Evolutionary conservation across 2,888 invertebrate species (phyloP).

Genomic region (Escarpia spicata): DNA sequence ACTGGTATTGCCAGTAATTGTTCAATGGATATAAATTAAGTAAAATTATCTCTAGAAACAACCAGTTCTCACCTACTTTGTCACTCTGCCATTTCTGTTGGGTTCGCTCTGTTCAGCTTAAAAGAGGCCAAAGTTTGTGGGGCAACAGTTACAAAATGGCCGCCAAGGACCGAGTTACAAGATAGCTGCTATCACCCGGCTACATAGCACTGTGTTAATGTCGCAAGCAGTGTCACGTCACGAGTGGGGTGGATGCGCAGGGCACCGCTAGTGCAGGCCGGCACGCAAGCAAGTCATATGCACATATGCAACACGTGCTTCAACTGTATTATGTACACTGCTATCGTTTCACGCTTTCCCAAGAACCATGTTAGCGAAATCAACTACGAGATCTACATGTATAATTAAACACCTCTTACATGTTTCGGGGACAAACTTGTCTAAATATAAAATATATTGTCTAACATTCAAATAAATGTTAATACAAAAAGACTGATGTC

Average conservation of each 20-base stretch:
- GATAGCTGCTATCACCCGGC: background rate
- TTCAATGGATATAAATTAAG: background rate
- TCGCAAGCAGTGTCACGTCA: slow-evolving; percentile 10
- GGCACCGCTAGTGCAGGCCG: slow-evolving; percentile 12
- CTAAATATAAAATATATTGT: background rate
- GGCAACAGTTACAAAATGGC: background rate
- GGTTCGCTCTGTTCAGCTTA: background rate
- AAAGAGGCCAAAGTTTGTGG: slow-evolving; percentile 3
- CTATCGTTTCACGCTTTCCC: background rate
- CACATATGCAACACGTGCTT: background rate
- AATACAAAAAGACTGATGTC: background rate
- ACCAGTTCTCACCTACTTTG: background rate
- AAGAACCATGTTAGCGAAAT: background rate
- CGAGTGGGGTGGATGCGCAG: background rate
- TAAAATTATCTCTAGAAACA: background rate
- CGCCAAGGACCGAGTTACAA: background rate
- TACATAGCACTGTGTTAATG: slow-evolving; percentile 11
- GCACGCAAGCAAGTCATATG: slow-evolving; percentile 2
- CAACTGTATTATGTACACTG: background rate
- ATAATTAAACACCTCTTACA: background rate
- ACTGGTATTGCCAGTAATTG: background rate
- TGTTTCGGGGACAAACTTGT: background rate
- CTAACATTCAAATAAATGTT: too few species aligned
- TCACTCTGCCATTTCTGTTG: slow-evolving; percentile 10
- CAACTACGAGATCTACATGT: background rate